Conservation (phyloP, 2,888 invertebrate genomes). For the Aquatica leii region DNA sequence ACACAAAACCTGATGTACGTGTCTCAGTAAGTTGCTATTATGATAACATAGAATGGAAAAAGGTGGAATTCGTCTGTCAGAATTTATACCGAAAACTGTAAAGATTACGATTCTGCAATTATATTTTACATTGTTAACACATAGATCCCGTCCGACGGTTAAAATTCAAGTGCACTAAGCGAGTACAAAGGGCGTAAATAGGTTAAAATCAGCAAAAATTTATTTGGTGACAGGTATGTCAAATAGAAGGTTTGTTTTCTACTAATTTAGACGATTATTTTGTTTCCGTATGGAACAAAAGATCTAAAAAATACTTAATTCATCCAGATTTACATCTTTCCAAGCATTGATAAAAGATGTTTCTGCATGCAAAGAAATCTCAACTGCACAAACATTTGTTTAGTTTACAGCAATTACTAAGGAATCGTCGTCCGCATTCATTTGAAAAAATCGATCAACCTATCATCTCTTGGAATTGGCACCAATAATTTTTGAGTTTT, state of each 20-base stretch:
- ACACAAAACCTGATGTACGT: no score
- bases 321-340: conserved; percentile 1
- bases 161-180: no score
- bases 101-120: no score
- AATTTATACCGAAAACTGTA: no score
- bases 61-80: no score
- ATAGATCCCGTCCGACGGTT: no score
- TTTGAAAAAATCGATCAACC: conserved; percentile 10
- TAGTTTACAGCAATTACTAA: background rate
- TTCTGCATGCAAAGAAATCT: conserved; percentile 1
- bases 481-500: conserved; percentile 10
- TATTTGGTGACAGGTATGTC: background rate
- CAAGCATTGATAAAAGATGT: background rate
- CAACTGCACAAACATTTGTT: conserved; percentile 11
- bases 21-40: no score
- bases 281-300: conserved; percentile 1
- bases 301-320: conserved; percentile 1
- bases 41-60: no score
- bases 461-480: conserved; percentile 4
- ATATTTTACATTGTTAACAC: no score
- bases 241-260: background rate
- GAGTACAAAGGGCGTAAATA: no score
- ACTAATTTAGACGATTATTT: background rate
- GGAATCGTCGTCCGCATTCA: background rate
- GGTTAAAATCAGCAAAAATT: background rate